Evolutionary conservation across 2,797 vertebrate genomes (phyloP), one percentile per base, ranked within the genome.

Genomic region (Taeniopygia guttata): DNA sequence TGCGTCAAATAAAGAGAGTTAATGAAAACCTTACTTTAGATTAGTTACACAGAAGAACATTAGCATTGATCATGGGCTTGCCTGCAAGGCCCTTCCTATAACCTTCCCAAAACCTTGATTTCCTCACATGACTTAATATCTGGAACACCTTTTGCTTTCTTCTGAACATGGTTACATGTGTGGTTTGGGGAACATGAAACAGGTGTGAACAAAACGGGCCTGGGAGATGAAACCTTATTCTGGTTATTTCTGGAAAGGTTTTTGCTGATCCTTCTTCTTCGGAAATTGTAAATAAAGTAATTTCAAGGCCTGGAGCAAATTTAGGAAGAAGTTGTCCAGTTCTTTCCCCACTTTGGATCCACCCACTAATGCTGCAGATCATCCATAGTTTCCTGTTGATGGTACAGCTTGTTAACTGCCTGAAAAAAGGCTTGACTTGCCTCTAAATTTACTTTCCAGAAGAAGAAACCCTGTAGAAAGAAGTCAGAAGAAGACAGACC

Each of bases 21-120:
- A 95, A 94, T 84, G 87, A 88, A 95, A 91, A 90, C 73, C 85
- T 91, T 93, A 55, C 59, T 86, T 91, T 72, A 88, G 79, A 91
- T 89, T 90, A 90, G 66, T 74, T 81, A 30, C 70, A 75, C 34
- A 79, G 85, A 94, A 90, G 67, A 94, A 55, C 42, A 56, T 77
- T 48, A 83, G 62, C 74, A 62, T 22, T 90, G 60, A 73, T 93
- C 13, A 15, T 34, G 78, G 56, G n/a, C 79, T 63, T 92, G 69
- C 30, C 64, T 8, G 2, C 34, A 80, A 85, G 36, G 67, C 76
- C 34, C 40, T 54, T 83, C 85, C 43, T 76, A 49, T 64, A 95
- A 81, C 67, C 87, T 93, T 72, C 49, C 58, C 56, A 66, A 81
- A 91, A 46, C 51, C 55, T 85, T 94, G 77, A 76, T 64, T 87